Evolutionary conservation across 2,888 invertebrate genomes (phyloP), one percentile per base, ranked within the genome.

Genomic region (Amorpha juglandis): DNA sequence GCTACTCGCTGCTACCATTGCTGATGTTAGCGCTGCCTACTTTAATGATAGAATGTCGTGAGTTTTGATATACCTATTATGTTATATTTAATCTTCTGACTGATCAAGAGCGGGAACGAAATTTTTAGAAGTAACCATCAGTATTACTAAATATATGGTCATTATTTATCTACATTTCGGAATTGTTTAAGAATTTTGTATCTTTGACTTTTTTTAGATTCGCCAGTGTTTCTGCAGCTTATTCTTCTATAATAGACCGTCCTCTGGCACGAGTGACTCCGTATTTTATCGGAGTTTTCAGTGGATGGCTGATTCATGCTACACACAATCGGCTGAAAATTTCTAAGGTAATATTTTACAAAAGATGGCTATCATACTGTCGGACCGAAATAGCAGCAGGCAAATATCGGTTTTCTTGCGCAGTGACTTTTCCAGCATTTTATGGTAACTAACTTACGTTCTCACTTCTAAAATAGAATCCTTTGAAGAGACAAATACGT

Each of bases 241-340:
- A 92, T 69, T 95, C 95, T 68, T 94, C 95, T 73, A 94, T 96
- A 50, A 95, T 96, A 67, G 96, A 96, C 78, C 96, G 97, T 76
- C 96, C 96, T 1, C 96, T 96, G 95, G 95, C 96, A 0, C 92
- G 97, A 62, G 90, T 96, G 27, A 95, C 96, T 1, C 96, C 97
- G 0, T 97, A 97, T 86, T 89, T 96, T 53, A 92, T 96, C 62
- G 97, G 97, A 16, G 95, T 97, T 89, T 93, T 95, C 63, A 94
- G 95, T 0, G 97, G 97, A 8, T 97, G 96, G 94, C 91, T 96
- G 63, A 88, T 96, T 38, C 95, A 96, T 76, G 95, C 94, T 81
- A 94, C 95, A 67, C 95, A 96, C 72, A 96, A 91, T 1, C 79
- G 80, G 51, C 72, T 91, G 33, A 78, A 78, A 1, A 77, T 92